Conservation (phyloP, 2,113 vertebrate species). For the Numida meleagris region DNA sequence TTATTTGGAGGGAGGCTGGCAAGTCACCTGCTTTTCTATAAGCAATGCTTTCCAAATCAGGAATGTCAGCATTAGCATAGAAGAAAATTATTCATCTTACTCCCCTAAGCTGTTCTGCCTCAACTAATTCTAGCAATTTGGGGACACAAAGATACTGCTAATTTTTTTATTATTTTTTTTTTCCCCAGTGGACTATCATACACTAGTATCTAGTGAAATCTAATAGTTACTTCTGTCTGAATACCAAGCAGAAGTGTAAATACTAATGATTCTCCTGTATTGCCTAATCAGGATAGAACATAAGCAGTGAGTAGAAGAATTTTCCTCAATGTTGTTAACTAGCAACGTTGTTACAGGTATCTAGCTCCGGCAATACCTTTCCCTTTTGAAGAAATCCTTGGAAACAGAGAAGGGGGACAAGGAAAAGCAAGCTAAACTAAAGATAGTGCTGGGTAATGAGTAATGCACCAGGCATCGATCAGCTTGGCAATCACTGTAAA, state of each 20-base stretch:
- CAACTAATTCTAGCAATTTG: not conserved
- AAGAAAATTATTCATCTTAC: not conserved
- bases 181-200: not conserved
- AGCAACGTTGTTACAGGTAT: not conserved
- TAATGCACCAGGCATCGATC: not conserved
- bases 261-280: not conserved
- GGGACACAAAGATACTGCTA: not conserved
- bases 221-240: not conserved
- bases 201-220: not conserved
- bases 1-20: not conserved
- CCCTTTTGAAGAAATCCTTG: not conserved
- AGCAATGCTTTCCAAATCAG: not conserved
- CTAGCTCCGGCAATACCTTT: not conserved
- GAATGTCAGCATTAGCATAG: not conserved
- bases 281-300: not conserved
- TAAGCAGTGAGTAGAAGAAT: not conserved
- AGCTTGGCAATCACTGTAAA: not conserved
- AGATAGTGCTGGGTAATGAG: not conserved
- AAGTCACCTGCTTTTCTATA: not conserved
- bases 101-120: not conserved
- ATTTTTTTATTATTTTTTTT: not conserved
- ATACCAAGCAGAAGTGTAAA: not conserved
- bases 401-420: not conserved
- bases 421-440: not conserved
- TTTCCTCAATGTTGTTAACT: not conserved